phyloP scores from a whole-genome alignment of 2,797 vertebrate genomes.

The Mus spretus region DNA sequence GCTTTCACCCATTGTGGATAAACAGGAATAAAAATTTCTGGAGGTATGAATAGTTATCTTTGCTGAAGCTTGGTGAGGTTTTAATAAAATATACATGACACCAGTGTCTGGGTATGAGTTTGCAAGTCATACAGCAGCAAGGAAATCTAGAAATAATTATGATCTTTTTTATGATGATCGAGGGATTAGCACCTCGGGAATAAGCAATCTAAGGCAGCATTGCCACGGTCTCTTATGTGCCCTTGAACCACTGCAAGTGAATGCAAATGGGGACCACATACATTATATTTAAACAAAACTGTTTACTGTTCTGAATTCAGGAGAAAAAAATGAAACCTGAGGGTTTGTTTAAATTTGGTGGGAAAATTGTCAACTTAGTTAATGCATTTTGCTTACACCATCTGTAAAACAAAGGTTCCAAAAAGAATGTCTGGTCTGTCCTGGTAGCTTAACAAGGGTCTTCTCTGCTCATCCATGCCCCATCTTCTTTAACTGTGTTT shows the following conservation, averaged over 20 bases:
- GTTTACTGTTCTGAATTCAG: neutral
- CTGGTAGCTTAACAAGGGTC: neutral
- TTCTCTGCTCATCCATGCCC: fast-evolving
- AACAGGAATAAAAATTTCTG: slow-evolving; percentile 84
- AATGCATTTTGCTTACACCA: no score
- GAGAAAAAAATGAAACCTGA: neutral
- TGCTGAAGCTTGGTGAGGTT: slow-evolving; percentile 73
- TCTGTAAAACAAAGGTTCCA: neutral
- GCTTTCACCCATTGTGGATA: slow-evolving; percentile 77
- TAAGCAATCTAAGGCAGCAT: neutral
- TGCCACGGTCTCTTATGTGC: slow-evolving; percentile 7
- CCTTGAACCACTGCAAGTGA: slow-evolving; percentile 69
- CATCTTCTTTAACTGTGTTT: neutral
- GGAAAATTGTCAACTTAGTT: slow-evolving; percentile 29
- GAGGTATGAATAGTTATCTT: slow-evolving; percentile 77
- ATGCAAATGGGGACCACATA: slow-evolving; percentile 35
- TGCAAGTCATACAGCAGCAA: slow-evolving; percentile 65
- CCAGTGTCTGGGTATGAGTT: slow-evolving; percentile 48
- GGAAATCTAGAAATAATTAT: slow-evolving; percentile 77
- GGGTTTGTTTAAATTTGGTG: neutral
- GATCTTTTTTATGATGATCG: slow-evolving; percentile 69
- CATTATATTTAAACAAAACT: slow-evolving; percentile 53
- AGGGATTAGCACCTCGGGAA: slow-evolving; percentile 67
- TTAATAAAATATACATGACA: slow-evolving; percentile 77
- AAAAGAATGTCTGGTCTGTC: neutral